Evolutionary conservation across 2,113 vertebrate species (phyloP).

Genomic region (Uropsilus gracilis): DNA sequence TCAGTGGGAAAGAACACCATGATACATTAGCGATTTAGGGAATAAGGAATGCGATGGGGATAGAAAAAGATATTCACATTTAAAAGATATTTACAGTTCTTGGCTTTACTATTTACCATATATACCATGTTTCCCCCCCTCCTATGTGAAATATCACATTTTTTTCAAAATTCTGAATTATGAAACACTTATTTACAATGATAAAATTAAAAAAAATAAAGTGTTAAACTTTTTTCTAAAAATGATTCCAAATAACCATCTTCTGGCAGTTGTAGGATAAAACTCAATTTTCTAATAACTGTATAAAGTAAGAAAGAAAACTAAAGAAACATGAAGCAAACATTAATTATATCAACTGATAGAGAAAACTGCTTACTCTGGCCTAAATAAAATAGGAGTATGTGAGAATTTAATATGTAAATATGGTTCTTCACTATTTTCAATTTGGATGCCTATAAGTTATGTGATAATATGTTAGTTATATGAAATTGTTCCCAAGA

Average conservation of each 20-base stretch:
- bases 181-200: not conserved
- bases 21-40: not conserved
- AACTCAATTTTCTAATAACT: not conserved
- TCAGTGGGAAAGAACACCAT: not conserved
- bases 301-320: not conserved
- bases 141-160: not conserved
- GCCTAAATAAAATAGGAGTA: not conserved
- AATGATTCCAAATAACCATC: not conserved
- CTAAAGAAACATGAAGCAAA: not conserved
- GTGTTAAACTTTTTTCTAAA: not conserved
- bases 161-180: not conserved
- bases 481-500: not conserved
- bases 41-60: not conserved
- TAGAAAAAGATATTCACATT: not conserved
- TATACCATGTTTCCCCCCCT: not conserved
- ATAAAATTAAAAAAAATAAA: not conserved
- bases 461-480: too few relatives aligned
- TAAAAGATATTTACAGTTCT: not conserved
- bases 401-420: not conserved
- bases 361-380: not conserved
- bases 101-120: not conserved
- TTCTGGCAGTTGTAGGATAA: not conserved
- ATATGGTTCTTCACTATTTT: not conserved
- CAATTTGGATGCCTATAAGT: too few relatives aligned
- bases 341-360: not conserved